These are phyloP conservation scores for Catharus ustulatus DNA, from an alignment of 2,797 vertebrate genomes.

Conservation along the genomic window DNA sequence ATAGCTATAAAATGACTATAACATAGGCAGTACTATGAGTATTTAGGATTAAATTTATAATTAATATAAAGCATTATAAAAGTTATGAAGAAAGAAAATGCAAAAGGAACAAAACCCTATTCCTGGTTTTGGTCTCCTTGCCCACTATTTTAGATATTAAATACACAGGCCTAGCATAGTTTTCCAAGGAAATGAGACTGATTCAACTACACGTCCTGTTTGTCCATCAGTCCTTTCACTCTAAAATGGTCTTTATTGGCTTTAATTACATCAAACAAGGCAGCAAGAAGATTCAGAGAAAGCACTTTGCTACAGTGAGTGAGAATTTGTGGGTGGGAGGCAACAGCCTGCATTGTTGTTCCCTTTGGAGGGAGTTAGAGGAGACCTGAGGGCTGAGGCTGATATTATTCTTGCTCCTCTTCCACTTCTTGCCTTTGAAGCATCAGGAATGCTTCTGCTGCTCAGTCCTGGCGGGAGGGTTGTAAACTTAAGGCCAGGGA, in stretches of 20 bases:
- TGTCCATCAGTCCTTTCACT: background rate
- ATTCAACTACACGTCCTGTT: background rate
- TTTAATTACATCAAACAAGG: background rate
- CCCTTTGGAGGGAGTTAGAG: background rate
- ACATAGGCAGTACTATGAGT: background rate
- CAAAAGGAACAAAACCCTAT: background rate
- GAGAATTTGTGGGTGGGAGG: background rate
- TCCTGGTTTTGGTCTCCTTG: background rate
- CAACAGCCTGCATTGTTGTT: background rate
- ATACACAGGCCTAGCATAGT: background rate
- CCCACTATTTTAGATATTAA: background rate
- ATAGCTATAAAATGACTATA: background rate
- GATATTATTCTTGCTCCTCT: background rate
- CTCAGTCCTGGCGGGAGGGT: too few species aligned
- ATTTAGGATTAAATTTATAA: background rate
- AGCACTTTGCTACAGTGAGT: background rate
- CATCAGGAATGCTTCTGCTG: background rate
- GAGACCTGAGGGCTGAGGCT: background rate
- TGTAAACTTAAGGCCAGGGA: background rate
- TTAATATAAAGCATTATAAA: background rate
- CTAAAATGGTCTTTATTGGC: background rate
- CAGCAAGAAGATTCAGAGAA: background rate
- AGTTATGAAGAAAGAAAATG: background rate
- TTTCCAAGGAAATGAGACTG: background rate
- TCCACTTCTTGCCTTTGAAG: background rate